A percentile compares a stretch with the other conserved stretches of the same genome.
These are phyloP conservation scores for Scleropages formosus DNA, from an alignment of 2,797 vertebrate genomes.

Conservation along the genomic window DNA sequence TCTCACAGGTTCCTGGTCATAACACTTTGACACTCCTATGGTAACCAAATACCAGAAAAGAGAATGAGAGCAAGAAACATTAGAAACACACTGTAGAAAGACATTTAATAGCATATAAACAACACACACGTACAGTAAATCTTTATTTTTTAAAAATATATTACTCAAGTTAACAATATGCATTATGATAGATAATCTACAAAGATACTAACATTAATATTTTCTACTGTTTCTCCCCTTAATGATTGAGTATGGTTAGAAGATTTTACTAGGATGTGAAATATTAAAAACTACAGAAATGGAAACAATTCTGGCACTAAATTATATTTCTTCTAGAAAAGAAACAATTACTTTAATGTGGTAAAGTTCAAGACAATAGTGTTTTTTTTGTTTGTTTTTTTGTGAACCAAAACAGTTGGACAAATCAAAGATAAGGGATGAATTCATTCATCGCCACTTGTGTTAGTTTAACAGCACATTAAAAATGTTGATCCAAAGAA, in stretches of 20 bases:
- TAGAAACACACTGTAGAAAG: conserved; percentile 33
- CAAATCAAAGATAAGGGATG: background rate
- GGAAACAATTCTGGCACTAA: conserved; percentile 9
- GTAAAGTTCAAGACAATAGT: conserved; percentile 16
- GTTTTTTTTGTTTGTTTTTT: conserved; percentile 8
- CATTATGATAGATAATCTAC: conserved; percentile 27
- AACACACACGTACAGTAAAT: conserved; percentile 62
- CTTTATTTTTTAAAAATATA: conserved; percentile 74
- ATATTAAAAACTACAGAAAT: conserved; percentile 28
- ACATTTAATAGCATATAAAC: conserved; percentile 56
- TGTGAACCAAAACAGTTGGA: background rate
- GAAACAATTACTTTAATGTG: background rate
- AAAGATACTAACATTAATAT: conserved; percentile 34
- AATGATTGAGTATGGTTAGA: conserved; percentile 37
- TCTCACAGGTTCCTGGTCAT: too few relatives aligned
- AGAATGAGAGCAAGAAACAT: background rate
- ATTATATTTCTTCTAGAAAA: conserved; percentile 16
- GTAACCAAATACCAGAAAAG: background rate
- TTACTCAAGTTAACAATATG: conserved; percentile 71
- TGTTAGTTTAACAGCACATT: conserved; percentile 20
- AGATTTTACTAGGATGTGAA: conserved; percentile 39
- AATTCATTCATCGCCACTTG: background rate
- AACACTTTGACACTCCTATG: too few relatives aligned
- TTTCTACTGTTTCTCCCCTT: conserved; percentile 37
- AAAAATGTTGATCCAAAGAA: conserved; percentile 26